These are phyloP conservation scores for Microtus obscurus DNA, from an alignment of 2,797 vertebrate species.

Conservation along the genomic window DNA sequence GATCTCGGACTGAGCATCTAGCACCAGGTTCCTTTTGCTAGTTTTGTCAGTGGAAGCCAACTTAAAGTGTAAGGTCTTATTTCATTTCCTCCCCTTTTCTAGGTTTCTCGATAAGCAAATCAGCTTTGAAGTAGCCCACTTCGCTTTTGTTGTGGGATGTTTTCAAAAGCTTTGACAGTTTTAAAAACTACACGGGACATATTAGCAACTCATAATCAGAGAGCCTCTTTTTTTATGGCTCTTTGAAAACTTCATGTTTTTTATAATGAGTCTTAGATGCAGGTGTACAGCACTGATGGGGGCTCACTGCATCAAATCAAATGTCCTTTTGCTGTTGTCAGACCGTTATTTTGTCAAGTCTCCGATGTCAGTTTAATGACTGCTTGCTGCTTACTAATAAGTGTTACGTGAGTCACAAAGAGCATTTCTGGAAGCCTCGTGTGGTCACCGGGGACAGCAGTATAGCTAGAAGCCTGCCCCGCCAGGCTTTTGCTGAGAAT, in stretches of 20 bases:
- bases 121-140: slow-evolving; percentile 13
- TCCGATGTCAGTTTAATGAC: not conserved
- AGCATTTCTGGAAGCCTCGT: slow-evolving; percentile 28
- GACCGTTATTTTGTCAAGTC: slow-evolving; percentile 40
- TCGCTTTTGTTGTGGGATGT: slow-evolving; percentile 8
- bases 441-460: not conserved
- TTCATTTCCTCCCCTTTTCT: not conserved
- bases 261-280: not conserved
- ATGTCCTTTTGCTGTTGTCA: not conserved
- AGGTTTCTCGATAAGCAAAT: slow-evolving; percentile 29
- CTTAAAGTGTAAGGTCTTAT: slow-evolving; percentile 24
- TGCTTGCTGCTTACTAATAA: slow-evolving; percentile 29
- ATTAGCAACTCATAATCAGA: slow-evolving; percentile 1
- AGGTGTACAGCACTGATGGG: not conserved
- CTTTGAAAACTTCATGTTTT: slow-evolving; percentile 23
- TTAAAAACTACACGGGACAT: not conserved
- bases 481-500: not conserved
- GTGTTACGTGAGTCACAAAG: not conserved
- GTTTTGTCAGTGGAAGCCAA: slow-evolving; percentile 30
- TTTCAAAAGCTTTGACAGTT: slow-evolving; percentile 40
- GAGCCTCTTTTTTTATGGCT: not conserved
- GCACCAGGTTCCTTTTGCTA: not conserved
- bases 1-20: slow-evolving; percentile 8
- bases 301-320: not conserved
- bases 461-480: not conserved